phyloP scores from a whole-genome alignment of 1,140 invertebrate genomes.

The Hyles euphorbiae region DNA sequence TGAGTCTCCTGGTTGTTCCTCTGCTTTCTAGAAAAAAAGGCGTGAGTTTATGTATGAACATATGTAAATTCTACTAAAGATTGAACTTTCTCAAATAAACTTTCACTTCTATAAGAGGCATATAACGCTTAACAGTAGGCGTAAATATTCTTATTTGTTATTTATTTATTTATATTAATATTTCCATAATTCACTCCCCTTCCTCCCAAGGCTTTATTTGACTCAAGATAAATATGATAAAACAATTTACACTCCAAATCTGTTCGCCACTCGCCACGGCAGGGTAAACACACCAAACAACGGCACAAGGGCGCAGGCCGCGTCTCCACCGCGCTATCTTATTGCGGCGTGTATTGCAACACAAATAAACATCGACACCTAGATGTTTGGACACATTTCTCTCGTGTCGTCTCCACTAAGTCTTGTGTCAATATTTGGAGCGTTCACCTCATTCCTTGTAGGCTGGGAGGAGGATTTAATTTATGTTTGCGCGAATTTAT shows the following conservation, averaged over 20 bases:
- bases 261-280: constrained; percentile 4
- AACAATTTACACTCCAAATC: neutral
- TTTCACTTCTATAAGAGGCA: neutral
- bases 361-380: constrained; percentile 58
- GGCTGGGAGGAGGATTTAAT: constrained; percentile 5
- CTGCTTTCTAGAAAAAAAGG: too few species aligned
- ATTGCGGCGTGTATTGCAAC: constrained; percentile 49
- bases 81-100: too few species aligned
- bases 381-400: constrained; percentile 52
- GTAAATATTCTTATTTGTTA: neutral
- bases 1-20: too few species aligned
- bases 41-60: too few species aligned
- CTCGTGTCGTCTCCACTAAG: constrained; percentile 50
- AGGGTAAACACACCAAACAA: constrained; percentile 7
- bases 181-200: neutral
- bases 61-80: too few species aligned
- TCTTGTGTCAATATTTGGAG: constrained; percentile 58
- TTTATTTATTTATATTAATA: too few species aligned
- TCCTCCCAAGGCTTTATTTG: constrained; percentile 2
- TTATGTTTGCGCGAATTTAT: neutral
- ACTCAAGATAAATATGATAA: constrained; percentile 2
- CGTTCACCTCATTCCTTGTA: constrained; percentile 57
- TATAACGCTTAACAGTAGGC: constrained; percentile 1
- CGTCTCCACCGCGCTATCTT: constrained; percentile 11
- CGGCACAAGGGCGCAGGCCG: constrained; percentile 17